These are phyloP conservation scores for Hedya salicella DNA, from an alignment of 2,888 invertebrate genomes.

Conservation along the genomic window DNA sequence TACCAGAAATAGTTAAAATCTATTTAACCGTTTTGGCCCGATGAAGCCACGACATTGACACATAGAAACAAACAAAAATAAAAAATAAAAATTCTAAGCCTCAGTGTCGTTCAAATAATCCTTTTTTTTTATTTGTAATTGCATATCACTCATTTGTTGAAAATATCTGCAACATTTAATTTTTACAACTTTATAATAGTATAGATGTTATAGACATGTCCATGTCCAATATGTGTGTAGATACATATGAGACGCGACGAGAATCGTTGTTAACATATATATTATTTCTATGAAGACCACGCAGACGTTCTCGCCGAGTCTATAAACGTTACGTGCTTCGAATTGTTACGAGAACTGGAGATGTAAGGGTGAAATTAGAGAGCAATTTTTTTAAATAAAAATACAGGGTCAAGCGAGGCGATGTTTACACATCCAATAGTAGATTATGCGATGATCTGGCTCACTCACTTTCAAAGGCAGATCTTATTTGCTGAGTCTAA, in stretches of 20 bases:
- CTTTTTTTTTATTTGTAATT: too few relatives aligned
- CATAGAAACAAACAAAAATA: too few relatives aligned
- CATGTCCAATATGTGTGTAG: background rate
- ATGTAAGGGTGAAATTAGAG: slow-evolving; percentile 20
- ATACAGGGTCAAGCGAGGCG: slow-evolving; percentile 4
- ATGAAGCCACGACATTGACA: too few relatives aligned
- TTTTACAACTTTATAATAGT: too few relatives aligned
- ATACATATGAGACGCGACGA: slow-evolving; percentile 5
- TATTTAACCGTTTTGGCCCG: too few relatives aligned
- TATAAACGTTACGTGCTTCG: slow-evolving; percentile 31
- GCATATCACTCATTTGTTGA: too few relatives aligned
- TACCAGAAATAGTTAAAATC: too few relatives aligned
- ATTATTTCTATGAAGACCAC: slow-evolving; percentile 27
- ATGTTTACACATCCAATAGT: slow-evolving; percentile 2
- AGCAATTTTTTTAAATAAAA: slow-evolving; percentile 27
- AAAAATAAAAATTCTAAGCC: too few relatives aligned
- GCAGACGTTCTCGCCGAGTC: slow-evolving; percentile 16
- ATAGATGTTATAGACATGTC: background rate
- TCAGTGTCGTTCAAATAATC: too few relatives aligned
- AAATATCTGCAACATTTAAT: too few relatives aligned
- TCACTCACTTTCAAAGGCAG: slow-evolving; percentile 34
- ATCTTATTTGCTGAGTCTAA: slow-evolving; percentile 22
- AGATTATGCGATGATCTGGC: slow-evolving; percentile 26
- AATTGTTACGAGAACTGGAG: slow-evolving; percentile 12
- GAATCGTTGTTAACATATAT: slow-evolving; percentile 13